Conservation (phyloP, 2,888 invertebrate species). For the Chymomyza procnemis region DNA sequence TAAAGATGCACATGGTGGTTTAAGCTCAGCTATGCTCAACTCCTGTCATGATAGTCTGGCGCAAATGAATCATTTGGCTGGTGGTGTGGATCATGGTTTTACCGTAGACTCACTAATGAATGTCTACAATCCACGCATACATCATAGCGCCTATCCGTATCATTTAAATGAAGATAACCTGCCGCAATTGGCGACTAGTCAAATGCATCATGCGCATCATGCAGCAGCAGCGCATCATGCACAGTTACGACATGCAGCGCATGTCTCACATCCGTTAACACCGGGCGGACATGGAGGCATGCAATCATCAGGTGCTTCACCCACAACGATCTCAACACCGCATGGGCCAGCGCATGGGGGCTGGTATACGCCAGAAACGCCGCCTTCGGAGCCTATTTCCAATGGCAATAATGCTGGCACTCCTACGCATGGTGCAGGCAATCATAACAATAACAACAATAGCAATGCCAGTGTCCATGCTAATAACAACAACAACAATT, state of each 20-base stretch:
- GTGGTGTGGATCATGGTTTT: slow-evolving; percentile 77
- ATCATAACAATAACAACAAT: slow-evolving; percentile 23
- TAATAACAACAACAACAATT: slow-evolving; percentile 31
- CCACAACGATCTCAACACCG: slow-evolving; percentile 74
- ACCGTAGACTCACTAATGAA: slow-evolving; percentile 79
- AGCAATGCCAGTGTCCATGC: slow-evolving; percentile 31
- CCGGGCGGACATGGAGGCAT: slow-evolving; percentile 57
- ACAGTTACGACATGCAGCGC: slow-evolving; percentile 69
- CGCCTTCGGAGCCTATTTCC: slow-evolving; percentile 75
- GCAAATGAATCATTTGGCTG: slow-evolving; percentile 78
- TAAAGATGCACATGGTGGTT: slow-evolving; percentile 73
- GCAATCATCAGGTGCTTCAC: slow-evolving; percentile 71
- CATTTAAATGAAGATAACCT: slow-evolving; percentile 78
- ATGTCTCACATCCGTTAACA: slow-evolving; percentile 67
- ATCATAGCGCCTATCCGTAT: slow-evolving; percentile 78
- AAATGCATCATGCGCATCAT: slow-evolving; percentile 76
- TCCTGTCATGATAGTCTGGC: slow-evolving; percentile 78
- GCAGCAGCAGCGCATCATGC: slow-evolving; percentile 75
- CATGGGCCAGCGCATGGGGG: slow-evolving; percentile 78
- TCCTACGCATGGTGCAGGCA: slow-evolving; percentile 34
- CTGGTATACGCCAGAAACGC: slow-evolving; percentile 79
- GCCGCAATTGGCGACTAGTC: slow-evolving; percentile 68
- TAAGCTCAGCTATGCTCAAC: slow-evolving; percentile 76
- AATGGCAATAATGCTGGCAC: slow-evolving; percentile 41
- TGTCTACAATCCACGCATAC: slow-evolving; percentile 78